Percentiles rank a stretch among this genome's conserved stretches.
Evolutionary conservation across 2,888 invertebrate species (phyloP).

Genomic region (Syrphus vitripennis): DNA sequence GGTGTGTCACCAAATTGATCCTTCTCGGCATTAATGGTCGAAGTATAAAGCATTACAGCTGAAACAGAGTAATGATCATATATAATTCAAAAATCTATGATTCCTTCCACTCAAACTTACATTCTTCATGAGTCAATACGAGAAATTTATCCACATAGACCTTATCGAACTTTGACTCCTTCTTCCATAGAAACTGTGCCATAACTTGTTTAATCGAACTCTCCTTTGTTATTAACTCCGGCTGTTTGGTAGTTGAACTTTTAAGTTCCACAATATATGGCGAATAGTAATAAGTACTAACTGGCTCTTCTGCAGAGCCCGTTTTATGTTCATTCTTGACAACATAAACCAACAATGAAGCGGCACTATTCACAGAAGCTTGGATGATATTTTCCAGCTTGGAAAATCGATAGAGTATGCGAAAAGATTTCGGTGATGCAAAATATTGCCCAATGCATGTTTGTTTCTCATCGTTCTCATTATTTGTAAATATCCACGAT

Average conservation of each 20-base stretch:
- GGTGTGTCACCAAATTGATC: constrained; percentile 66
- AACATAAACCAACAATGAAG: constrained; percentile 86
- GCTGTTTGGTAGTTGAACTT: constrained; percentile 78
- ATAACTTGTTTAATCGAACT: constrained; percentile 88
- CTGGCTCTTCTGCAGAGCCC: constrained; percentile 73
- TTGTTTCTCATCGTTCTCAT: constrained; percentile 76
- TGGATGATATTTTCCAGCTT: constrained; percentile 87
- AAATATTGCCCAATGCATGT: constrained; percentile 85
- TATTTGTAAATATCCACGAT: constrained; percentile 84
- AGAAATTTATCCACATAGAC: constrained; percentile 85
- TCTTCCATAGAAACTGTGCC: constrained; percentile 86
- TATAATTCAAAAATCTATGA: not conserved
- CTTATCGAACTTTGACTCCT: constrained; percentile 75
- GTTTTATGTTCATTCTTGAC: constrained; percentile 82
- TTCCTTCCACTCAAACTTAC: constrained; percentile 80
- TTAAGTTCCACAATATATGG: constrained; percentile 85
- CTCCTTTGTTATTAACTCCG: constrained; percentile 81
- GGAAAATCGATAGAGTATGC: constrained; percentile 85
- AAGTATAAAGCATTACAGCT: constrained; percentile 78
- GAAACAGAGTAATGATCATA: constrained; percentile 7
- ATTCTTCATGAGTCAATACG: constrained; percentile 89
- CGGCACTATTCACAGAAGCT: constrained; percentile 88
- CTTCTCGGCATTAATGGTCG: constrained; percentile 79
- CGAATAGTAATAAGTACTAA: constrained; percentile 82
- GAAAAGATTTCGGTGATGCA: constrained; percentile 83